Evolutionary conservation across 2,888 invertebrate genomes (phyloP).

Genomic region (Mesorhabditis belari): DNA sequence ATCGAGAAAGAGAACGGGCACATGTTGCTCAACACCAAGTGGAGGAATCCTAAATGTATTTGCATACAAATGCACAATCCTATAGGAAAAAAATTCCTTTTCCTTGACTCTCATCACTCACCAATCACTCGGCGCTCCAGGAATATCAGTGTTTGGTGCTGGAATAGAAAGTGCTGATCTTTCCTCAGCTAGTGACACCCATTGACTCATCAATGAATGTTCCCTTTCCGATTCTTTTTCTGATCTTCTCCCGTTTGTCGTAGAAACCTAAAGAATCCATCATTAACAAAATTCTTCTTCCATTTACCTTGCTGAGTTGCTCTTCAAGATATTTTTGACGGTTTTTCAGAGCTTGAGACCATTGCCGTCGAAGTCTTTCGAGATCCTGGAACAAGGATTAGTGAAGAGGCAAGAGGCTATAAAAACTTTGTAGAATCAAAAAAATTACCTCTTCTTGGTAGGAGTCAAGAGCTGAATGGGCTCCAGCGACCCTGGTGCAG

Average conservation of each 20-base stretch:
- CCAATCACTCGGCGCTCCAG: slow-evolving; percentile 89
- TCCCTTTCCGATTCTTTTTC: slow-evolving; percentile 83
- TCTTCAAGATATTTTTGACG: slow-evolving; percentile 73
- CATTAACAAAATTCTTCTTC: slow-evolving; percentile 68
- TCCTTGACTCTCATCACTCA: slow-evolving; percentile 56
- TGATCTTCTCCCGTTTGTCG: slow-evolving; percentile 55
- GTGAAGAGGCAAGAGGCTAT: too few species aligned
- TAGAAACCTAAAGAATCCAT: background rate
- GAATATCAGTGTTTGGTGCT: slow-evolving; percentile 83
- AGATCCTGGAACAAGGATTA: slow-evolving; percentile 84
- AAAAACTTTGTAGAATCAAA: background rate
- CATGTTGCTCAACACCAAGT: slow-evolving; percentile 89
- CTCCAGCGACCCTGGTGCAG: slow-evolving; percentile 58
- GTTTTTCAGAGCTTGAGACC: slow-evolving; percentile 80
- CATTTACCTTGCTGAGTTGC: slow-evolving; percentile 73
- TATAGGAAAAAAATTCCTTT: slow-evolving; percentile 70
- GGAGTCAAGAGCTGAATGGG: slow-evolving; percentile 61
- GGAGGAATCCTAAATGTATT: slow-evolving; percentile 55
- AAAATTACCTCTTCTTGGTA: background rate
- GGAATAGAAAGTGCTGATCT: slow-evolving; percentile 91
- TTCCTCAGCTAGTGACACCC: slow-evolving; percentile 94
- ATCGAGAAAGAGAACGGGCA: slow-evolving; percentile 90
- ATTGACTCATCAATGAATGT: slow-evolving; percentile 88
- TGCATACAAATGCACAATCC: slow-evolving; percentile 69
- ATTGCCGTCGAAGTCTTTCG: slow-evolving; percentile 77